Base-by-base conservation (phyloP, 2,888 invertebrate species). In the Lasioglossum zephyrum region DNA sequence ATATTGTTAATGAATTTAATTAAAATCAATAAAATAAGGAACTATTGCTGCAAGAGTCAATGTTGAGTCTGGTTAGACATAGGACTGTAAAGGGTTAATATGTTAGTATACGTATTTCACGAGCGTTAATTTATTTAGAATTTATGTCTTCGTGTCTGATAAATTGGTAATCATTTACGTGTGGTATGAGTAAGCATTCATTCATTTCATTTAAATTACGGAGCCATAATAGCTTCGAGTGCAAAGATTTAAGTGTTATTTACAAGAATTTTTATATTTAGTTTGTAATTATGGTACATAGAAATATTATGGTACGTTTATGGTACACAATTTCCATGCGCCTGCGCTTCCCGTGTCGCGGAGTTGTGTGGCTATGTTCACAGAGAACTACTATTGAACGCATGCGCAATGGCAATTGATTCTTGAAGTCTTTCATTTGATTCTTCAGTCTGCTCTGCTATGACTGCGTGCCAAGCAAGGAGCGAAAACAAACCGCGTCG, bases 401-500 rank as follows among this genome's bases (percentile, higher is more conserved):
- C 63, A 31, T 63, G 63, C 63, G 63, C 63, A 63, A 16, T 18
- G 18, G 8, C 26, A 63, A 63, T 63, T 31, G 31, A 31, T 63
- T 31, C 63, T 63, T 63, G 31, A 31, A 31, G n/a, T 57, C 57
- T 53, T 53, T n/a, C 57, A 1, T 57, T 57, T n/a, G 57, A 57
- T 57, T n/a, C n/a, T 11, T 57, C 16, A 6, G 6, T 63, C 31
- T 16, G 16, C 31, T 63, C 31, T 16, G 16, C 63, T 16, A 31
- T 63, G 16, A 31, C 31, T 31, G 47, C n/a, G 41, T 78, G 81
- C 88, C 85, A 88, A 78, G 66, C 72, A 75, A 79, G 83, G 57
- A 86, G 79, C 80, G 88, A 88, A 88, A 88, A 89, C 89, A 89
- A 90, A 90, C 91, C 73, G 91, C 87, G 79, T 88, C 91, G 91